phyloP scores from a whole-genome alignment of 2,113 vertebrate species.

The Andinoacara biseriatus region DNA sequence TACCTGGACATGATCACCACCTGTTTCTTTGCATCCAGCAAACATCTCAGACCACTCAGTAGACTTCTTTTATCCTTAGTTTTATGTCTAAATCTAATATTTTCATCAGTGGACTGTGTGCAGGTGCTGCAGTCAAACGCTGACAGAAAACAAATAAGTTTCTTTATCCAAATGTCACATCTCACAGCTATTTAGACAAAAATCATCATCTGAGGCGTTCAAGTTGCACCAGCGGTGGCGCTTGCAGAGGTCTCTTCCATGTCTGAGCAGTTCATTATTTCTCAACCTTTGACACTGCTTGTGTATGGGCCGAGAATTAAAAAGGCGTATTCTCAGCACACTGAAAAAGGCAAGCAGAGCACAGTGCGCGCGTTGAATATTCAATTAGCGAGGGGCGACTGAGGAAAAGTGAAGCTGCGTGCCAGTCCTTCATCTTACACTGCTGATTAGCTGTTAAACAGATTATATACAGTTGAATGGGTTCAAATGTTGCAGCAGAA shows the following conservation, averaged over 20 bases:
- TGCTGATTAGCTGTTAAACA: constrained; percentile 77
- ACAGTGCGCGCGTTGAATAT: constrained; percentile 74
- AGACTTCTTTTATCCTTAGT: background rate
- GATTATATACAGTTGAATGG: constrained; percentile 69
- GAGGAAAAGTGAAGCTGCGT: constrained; percentile 61
- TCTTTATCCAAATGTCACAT: constrained; percentile 24
- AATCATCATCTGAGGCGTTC: constrained; percentile 1
- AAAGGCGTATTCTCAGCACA: constrained; percentile 72
- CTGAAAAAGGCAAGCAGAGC: constrained; percentile 75
- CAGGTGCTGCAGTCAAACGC: constrained; percentile 35
- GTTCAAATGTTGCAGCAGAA: constrained; percentile 66
- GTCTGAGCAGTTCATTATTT: constrained; percentile 95
- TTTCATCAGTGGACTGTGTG: constrained; percentile 39
- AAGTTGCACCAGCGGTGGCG: constrained; percentile 48
- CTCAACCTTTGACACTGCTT: constrained; percentile 89
- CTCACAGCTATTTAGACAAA: constrained; percentile 4
- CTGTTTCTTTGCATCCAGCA: background rate
- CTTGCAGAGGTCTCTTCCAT: constrained; percentile 89
- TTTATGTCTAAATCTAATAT: background rate
- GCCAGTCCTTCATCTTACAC: constrained; percentile 73
- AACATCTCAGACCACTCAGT: background rate
- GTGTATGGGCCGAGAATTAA: constrained; percentile 86
- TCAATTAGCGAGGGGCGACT: constrained; percentile 67
- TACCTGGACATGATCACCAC: background rate
- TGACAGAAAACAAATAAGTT: background rate